Percentiles rank a stretch among this genome's conserved stretches.
Conservation (phyloP, 2,113 vertebrate species). For the Rana temporaria region DNA sequence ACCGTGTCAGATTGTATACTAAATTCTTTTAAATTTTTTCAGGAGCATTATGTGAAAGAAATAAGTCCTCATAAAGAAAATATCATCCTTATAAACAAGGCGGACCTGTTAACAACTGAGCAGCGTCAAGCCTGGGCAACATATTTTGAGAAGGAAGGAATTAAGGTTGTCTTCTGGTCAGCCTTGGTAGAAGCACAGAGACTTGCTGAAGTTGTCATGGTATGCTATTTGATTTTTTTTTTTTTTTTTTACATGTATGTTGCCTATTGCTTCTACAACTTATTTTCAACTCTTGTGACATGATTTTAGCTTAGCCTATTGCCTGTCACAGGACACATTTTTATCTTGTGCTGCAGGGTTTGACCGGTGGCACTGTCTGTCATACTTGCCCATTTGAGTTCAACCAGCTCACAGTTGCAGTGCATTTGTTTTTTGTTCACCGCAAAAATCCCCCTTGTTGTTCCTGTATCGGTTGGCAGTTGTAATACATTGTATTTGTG, state of each 20-base stretch:
- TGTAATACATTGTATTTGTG: no score
- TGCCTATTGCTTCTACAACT: background rate
- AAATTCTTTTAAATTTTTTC: background rate
- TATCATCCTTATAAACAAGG: conserved; percentile 93
- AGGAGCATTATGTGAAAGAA: conserved; percentile 92
- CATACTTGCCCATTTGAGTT: no score
- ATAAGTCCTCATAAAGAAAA: conserved; percentile 85
- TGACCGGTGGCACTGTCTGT: background rate
- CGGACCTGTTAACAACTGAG: conserved; percentile 85
- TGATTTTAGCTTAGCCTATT: no score
- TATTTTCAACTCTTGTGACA: background rate
- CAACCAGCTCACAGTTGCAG: no score
- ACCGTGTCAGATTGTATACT: background rate
- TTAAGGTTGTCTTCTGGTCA: conserved; percentile 94
- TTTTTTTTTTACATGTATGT: background rate
- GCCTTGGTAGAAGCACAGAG: conserved; percentile 83
- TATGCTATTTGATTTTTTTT: conserved; percentile 57
- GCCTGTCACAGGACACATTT: no score
- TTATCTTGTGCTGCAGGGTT: no score
- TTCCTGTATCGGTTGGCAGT: no score
- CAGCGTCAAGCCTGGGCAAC: conserved; percentile 87
- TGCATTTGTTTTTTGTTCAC: no score
- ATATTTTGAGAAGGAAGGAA: conserved; percentile 83
- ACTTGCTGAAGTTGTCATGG: conserved; percentile 78
- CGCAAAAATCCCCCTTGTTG: no score